Evolutionary conservation across 2,797 vertebrate species (phyloP).

Genomic region (Furcifer pardalis): DNA sequence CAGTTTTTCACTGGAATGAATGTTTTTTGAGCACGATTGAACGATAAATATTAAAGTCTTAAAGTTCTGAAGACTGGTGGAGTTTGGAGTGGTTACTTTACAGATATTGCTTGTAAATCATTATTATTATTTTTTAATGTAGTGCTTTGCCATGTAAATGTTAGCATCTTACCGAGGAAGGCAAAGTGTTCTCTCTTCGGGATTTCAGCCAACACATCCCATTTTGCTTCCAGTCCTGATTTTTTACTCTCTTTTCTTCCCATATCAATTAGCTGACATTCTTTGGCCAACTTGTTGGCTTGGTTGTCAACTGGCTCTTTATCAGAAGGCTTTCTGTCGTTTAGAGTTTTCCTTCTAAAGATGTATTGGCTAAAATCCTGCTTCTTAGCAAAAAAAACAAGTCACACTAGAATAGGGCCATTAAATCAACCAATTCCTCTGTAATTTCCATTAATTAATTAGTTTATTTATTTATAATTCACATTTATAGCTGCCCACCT

Average conservation of each 20-base stretch:
- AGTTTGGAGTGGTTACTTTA: background rate
- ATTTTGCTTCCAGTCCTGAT: no score
- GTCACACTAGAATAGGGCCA: no score
- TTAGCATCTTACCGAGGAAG: background rate
- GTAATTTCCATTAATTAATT: no score
- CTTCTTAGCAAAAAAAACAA: no score
- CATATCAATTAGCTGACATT: background rate
- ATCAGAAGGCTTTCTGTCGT: background rate
- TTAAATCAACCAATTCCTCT: no score
- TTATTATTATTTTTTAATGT: background rate
- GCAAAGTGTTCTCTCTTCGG: background rate
- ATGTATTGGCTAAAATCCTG: no score
- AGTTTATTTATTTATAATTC: no score
- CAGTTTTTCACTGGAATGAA: background rate
- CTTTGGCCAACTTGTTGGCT: background rate
- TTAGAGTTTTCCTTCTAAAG: no score
- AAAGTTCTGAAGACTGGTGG: background rate
- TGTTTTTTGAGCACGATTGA: background rate
- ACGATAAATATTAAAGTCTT: background rate
- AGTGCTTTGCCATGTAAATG: background rate
- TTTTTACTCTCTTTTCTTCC: rapidly evolving
- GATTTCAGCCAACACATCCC: background rate
- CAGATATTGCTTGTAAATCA: background rate
- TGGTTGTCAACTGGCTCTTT: background rate
- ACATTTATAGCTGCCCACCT: no score